Evolutionary conservation across 2,888 invertebrate species (phyloP).

Genomic region (Drosophila borborema): DNA sequence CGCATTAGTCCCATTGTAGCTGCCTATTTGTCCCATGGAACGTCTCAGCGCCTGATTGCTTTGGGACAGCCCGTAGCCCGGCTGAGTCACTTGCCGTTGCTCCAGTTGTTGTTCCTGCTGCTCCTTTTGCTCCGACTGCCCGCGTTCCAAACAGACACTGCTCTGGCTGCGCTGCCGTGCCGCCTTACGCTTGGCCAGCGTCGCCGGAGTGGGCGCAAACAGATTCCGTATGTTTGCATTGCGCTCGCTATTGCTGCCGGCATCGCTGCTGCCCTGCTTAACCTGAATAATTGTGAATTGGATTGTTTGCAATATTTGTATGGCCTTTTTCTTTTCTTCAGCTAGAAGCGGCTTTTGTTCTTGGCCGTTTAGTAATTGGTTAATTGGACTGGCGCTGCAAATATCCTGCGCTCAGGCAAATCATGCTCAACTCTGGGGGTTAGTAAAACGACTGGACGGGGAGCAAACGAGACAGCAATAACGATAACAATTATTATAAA

Average conservation of each 20-base stretch:
- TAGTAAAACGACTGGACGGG: slow-evolving; percentile 43
- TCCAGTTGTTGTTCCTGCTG: background rate
- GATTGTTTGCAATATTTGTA: slow-evolving; percentile 60
- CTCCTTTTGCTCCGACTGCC: background rate
- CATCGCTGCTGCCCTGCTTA: slow-evolving; percentile 64
- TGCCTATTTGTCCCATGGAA: slow-evolving; percentile 71
- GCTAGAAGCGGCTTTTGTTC: slow-evolving; percentile 44
- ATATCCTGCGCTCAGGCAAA: slow-evolving; percentile 43
- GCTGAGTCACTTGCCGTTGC: slow-evolving; percentile 2
- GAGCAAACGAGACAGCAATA: slow-evolving; percentile 16
- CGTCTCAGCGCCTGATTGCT: slow-evolving; percentile 51
- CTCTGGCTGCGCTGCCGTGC: slow-evolving; percentile 67
- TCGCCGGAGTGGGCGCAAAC: slow-evolving; percentile 70
- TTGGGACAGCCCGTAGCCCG: slow-evolving; percentile 23
- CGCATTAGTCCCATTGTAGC: slow-evolving; percentile 43
- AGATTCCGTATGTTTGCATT: slow-evolving; percentile 81
- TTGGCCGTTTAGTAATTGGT: slow-evolving; percentile 52
- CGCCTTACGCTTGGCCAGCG: slow-evolving; percentile 60
- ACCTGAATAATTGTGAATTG: slow-evolving; percentile 76
- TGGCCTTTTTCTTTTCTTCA: slow-evolving; percentile 26
- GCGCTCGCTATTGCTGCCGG: slow-evolving; percentile 64
- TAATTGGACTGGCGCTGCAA: slow-evolving; percentile 56
- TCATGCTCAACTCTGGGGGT: slow-evolving; percentile 56
- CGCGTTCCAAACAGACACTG: slow-evolving; percentile 66
- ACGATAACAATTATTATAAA: slow-evolving; percentile 60